phyloP scores from a whole-genome alignment of 2,113 vertebrate species.

The Andinoacara biseriatus region DNA sequence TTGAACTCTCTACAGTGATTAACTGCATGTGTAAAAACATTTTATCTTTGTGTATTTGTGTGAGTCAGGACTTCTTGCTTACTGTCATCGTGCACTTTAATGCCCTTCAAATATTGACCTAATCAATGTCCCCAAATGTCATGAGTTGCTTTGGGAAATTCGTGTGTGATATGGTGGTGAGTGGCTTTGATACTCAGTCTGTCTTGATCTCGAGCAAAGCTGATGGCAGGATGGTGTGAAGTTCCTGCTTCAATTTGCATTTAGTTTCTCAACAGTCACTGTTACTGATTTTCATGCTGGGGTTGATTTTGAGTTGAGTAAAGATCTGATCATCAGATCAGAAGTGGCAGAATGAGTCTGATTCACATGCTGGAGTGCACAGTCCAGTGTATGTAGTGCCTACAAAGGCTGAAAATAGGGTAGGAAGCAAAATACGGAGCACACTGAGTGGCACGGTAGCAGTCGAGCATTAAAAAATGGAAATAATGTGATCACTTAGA shows the following conservation, averaged over 20 bases:
- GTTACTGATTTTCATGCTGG: neutral
- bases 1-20: constrained; percentile 34
- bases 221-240: neutral
- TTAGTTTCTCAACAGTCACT: neutral
- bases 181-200: neutral
- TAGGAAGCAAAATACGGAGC: neutral
- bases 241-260: constrained; percentile 24
- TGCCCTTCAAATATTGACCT: constrained; percentile 66
- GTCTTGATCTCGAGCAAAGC: constrained; percentile 3
- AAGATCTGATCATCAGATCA: neutral
- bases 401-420: neutral
- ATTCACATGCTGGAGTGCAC: neutral
- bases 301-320: neutral
- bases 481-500: neutral
- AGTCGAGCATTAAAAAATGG: too few species aligned
- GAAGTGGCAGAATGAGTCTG: neutral
- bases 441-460: too few species aligned
- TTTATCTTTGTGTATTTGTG: neutral
- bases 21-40: constrained; percentile 12
- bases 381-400: neutral
- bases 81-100: neutral
- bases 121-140: constrained; percentile 7
- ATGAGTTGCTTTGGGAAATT: neutral
- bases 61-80: neutral
- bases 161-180: neutral